These are phyloP conservation scores for Microchrysa polita DNA, from an alignment of 2,888 invertebrate species.

Conservation along the genomic window DNA sequence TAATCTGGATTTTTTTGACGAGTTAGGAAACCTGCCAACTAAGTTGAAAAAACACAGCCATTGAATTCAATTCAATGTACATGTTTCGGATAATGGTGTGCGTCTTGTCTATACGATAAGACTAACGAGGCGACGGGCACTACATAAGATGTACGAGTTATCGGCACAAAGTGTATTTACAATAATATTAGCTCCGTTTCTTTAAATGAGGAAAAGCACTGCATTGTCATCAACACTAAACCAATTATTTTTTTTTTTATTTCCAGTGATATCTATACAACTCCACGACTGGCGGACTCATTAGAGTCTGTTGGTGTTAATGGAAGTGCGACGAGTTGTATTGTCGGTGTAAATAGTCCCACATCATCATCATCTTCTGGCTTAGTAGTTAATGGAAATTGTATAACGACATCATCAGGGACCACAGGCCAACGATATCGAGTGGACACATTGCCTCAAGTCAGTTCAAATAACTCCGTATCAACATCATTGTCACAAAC, in stretches of 20 bases:
- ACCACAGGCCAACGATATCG: conserved; percentile 61
- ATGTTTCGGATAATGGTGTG: too few species aligned
- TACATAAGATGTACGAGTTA: too few species aligned
- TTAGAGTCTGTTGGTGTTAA: conserved; percentile 57
- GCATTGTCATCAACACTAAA: too few species aligned
- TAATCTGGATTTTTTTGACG: too few species aligned
- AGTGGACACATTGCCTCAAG: conserved; percentile 57
- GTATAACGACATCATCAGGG: conserved; percentile 57
- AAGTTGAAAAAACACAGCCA: too few species aligned
- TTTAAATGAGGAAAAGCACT: too few species aligned
- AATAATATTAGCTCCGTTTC: too few species aligned
- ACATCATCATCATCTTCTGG: conserved; percentile 54
- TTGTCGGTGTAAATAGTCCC: conserved; percentile 56
- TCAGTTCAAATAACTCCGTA: conserved; percentile 47
- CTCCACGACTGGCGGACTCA: conserved; percentile 62
- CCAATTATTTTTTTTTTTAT: conserved; percentile 8
- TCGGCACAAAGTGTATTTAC: too few species aligned
- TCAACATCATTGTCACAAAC: conserved; percentile 52
- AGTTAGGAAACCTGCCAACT: too few species aligned
- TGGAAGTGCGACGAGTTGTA: conserved; percentile 59
- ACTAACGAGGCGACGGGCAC: too few species aligned
- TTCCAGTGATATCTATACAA: conserved; percentile 63
- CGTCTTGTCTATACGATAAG: too few species aligned
- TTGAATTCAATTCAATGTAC: too few species aligned
- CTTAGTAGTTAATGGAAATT: conserved; percentile 59